These are phyloP conservation scores for Silurus glanis DNA, from an alignment of 2,113 vertebrate species.

Conservation along the genomic window DNA sequence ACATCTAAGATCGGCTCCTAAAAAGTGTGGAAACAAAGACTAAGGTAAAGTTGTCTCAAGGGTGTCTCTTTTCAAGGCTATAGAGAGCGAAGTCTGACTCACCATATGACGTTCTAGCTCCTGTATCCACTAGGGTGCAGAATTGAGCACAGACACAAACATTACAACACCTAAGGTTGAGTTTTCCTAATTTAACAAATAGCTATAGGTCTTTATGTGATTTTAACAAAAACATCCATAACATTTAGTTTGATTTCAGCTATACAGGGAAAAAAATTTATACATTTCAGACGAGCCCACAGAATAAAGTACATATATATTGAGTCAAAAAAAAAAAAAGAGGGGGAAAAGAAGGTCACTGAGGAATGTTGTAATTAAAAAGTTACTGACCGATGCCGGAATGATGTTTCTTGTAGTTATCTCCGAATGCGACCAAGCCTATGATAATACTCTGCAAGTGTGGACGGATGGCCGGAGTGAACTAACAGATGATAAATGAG, in stretches of 20 bases:
- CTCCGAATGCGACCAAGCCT: conserved; percentile 86
- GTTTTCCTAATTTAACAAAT: neutral
- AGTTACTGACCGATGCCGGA: conserved; percentile 79
- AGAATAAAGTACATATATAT: neutral
- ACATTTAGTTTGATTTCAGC: neutral
- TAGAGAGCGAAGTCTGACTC: conserved; percentile 57
- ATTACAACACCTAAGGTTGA: conserved; percentile 51
- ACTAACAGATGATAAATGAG: conserved; percentile 65
- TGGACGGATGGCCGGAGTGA: conserved; percentile 84
- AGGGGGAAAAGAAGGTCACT: too few species aligned
- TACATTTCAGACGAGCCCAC: neutral
- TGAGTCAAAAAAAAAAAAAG: neutral
- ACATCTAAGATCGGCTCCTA: neutral
- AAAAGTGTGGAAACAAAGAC: neutral
- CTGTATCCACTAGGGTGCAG: conserved; percentile 76
- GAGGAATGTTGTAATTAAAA: neutral
- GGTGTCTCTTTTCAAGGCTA: neutral
- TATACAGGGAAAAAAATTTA: neutral
- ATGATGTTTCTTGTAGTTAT: conserved; percentile 85
- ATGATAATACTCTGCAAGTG: conserved; percentile 88
- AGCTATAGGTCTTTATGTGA: neutral
- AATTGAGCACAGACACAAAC: conserved; percentile 67
- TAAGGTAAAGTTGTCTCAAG: conserved; percentile 3
- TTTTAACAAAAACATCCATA: neutral
- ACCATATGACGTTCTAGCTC: conserved; percentile 73